Conservation (phyloP, 1,140 invertebrate genomes). For the Belonocnema kinseyi region DNA sequence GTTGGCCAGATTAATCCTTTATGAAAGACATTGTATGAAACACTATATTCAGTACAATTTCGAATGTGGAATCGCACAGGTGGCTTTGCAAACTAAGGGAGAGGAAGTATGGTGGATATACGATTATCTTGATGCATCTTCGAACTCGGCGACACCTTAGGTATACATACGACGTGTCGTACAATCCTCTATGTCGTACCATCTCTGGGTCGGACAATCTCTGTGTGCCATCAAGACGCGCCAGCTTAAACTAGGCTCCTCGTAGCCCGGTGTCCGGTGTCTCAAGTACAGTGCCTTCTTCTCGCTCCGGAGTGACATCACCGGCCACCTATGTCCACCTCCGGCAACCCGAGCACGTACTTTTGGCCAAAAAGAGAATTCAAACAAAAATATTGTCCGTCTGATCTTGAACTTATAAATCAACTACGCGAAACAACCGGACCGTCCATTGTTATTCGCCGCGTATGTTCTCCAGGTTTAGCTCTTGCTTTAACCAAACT, state of each 20-base stretch:
- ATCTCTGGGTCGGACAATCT: constrained; percentile 61
- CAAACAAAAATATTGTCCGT: constrained; percentile 66
- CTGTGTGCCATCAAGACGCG: constrained; percentile 70
- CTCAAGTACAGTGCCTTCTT: constrained; percentile 50
- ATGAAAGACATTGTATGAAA: too few species aligned
- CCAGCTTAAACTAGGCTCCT: constrained; percentile 66
- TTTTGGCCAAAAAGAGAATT: constrained; percentile 60
- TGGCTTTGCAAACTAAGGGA: neutral
- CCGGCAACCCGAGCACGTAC: constrained; percentile 66
- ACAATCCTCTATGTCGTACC: constrained; percentile 51
- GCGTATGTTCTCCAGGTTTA: constrained; percentile 22
- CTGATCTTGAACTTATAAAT: constrained; percentile 67
- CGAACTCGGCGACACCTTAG: constrained; percentile 50
- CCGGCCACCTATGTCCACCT: constrained; percentile 67
- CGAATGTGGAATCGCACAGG: constrained; percentile 3
- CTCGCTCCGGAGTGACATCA: constrained; percentile 67
- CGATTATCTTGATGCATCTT: constrained; percentile 27
- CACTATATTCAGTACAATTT: neutral
- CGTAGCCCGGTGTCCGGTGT: constrained; percentile 63
- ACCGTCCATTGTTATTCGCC: constrained; percentile 51
- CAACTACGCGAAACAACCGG: constrained; percentile 50
- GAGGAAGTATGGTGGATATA: constrained; percentile 8
- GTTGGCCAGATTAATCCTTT: too few species aligned
- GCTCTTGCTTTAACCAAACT: neutral
- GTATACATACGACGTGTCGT: constrained; percentile 56